Evolutionary conservation across 2,113 vertebrate genomes (phyloP), one percentile per base, ranked within the genome.

Genomic region (Oryzias celebensis): DNA sequence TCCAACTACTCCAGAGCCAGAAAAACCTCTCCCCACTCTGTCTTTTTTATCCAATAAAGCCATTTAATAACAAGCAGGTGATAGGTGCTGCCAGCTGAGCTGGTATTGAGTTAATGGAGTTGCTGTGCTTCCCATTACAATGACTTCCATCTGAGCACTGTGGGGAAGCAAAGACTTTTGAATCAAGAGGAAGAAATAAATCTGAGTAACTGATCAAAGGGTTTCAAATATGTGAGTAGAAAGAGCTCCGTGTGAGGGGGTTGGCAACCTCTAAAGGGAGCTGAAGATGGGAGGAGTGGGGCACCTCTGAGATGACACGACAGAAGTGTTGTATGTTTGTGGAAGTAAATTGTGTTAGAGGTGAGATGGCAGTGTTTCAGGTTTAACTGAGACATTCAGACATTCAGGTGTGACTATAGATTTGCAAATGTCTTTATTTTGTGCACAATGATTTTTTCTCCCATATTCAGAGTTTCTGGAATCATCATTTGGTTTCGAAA

Each of bases 61-160:
- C 48, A 69, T 87, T 75, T 81, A 83, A 78, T 73, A 83, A 84
- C 82, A 81, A 60, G 81, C 64, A 62, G 44, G 62, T 47, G 52
- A 61, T 22, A 31, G 46, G 49, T 62, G 71, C 45, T 62, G 71
- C 44, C 50, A 52, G 62, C 54, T 41, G 75, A 75, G 73, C 65
- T 81, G 69, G 65, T 71, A 62, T 26, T 22, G 44, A 70, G 66
- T 75, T 77, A 79, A 83, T 83, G 71, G 84, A 72, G 65, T 71
- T 31, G 44, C 54, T 77, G 64, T 54, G 73, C 48, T 77, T 81
- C 64, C 69, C 62, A 76, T 84, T 81, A 81, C 74, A 80, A 68
- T 48, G 16, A 52, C 75, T 82, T 68, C 58, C 79, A 73, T 63
- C 43, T 1, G 0, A 59, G 60, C 82, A 18, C 68, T 14, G 50